Conservation (phyloP, 2,797 vertebrate species). For the Mormyrops boulengeri region DNA sequence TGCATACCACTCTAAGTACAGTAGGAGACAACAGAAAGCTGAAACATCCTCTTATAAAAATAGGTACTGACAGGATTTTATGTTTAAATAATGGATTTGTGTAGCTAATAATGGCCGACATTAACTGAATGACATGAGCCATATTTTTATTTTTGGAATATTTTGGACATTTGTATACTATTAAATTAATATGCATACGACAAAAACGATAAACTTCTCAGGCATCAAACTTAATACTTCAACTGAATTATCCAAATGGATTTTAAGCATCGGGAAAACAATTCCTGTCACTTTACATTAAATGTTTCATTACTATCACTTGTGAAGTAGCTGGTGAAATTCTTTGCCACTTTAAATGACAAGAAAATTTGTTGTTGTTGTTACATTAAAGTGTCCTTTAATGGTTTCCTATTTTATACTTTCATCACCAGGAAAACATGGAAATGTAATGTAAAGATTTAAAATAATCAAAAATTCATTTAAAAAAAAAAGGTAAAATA, state of each 20-base stretch:
- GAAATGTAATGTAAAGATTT: background rate
- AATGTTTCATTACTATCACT: conserved; percentile 59
- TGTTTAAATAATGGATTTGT: background rate
- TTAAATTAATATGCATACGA: background rate
- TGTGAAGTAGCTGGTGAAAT: conserved; percentile 52
- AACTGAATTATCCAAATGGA: conserved; percentile 47
- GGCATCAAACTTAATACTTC: background rate
- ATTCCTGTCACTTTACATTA: conserved; percentile 65
- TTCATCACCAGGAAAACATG: background rate
- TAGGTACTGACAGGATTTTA: background rate
- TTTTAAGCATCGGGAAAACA: conserved; percentile 28
- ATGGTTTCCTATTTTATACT: background rate
- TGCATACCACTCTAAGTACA: background rate
- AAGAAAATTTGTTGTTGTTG: conserved; percentile 55
- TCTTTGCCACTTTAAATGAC: conserved; percentile 36
- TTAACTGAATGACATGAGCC: background rate
- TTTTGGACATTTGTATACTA: background rate
- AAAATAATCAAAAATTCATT: background rate
- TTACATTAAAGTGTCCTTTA: conserved; percentile 51
- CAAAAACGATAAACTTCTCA: background rate
- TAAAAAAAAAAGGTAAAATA: background rate
- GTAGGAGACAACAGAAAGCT: background rate
- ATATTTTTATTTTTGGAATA: background rate
- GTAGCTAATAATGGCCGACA: background rate
- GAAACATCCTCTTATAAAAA: background rate